Evolutionary conservation across 2,888 invertebrate genomes (phyloP), one percentile per base, ranked within the genome.

Genomic region (Tenthredo livida): DNA sequence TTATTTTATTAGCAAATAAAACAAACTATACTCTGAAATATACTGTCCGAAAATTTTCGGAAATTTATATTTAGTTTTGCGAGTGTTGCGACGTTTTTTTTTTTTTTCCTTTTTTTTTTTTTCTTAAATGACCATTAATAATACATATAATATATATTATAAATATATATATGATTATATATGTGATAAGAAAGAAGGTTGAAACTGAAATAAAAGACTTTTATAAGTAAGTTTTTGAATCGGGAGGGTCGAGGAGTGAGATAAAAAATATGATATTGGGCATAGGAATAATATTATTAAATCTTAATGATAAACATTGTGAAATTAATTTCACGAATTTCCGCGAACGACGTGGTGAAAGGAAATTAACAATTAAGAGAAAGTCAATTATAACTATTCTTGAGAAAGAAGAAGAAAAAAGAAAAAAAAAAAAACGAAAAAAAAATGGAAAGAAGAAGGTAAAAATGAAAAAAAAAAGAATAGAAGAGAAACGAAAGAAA

Each of bases 351-450:
- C 88, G 88, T 86, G 87, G 85, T 86, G 87, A 87, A 84, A 87
- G 89, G 88, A 88, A 87, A 88, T 88, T 85, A 90, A 90, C 88
- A n/a, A 89, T 90, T 91, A 90, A 91, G 89, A 90, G 89, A 90
- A 91, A 91, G 91, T 91, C 91, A 91, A 91, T 91, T 91, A 91
- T 90, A 86, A 89, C 43, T 80, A 80, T 70, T 80, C 75, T 84
- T 70, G 75, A 67, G 29, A 15, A 85, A 80, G 37, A 85, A 80
- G 25, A 83, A 54, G 21, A 50, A 29, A 25, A 9, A n/a, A 75
- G n/a, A n/a, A n/a, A n/a, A n/a, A 67, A 65, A 40, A 29, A 29
- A 29, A 50, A 29, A 25, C 4, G 12, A 75, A 72, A 82, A 72
- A 85, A 58, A 40, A 12, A 67, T 85, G 33, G 33, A 3, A 40